Conservation (phyloP, 1,140 invertebrate genomes). For the Monochamus saltuarius region DNA sequence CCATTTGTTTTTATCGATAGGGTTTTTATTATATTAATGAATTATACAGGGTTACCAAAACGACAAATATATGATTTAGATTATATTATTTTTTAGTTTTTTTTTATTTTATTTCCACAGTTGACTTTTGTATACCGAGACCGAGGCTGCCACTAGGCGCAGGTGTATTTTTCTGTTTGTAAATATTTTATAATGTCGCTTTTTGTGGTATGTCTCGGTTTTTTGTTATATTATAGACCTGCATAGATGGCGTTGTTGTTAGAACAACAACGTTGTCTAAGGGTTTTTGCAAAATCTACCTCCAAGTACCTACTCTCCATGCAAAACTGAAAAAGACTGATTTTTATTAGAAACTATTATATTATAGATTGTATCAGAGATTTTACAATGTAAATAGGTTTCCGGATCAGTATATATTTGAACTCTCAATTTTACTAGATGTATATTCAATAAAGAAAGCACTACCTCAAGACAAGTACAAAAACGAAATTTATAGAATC, state of each 20-base stretch:
- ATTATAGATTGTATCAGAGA: too few species aligned
- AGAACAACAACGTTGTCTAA: too few species aligned
- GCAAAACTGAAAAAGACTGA: slow-evolving; percentile 44
- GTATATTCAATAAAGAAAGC: neutral
- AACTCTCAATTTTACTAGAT: too few species aligned
- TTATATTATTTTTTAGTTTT: slow-evolving; percentile 9
- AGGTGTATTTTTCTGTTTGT: slow-evolving; percentile 19
- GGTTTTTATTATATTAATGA: slow-evolving; percentile 10
- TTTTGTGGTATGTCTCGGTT: neutral
- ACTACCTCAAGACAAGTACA: slow-evolving; percentile 25
- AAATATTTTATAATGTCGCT: slow-evolving; percentile 11
- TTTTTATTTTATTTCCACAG: slow-evolving; percentile 7
- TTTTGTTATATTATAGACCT: neutral
- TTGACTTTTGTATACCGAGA: neutral
- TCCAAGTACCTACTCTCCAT: slow-evolving; percentile 31
- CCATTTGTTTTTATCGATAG: slow-evolving; percentile 8
- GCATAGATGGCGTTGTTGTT: neutral
- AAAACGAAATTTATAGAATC: slow-evolving; percentile 7
- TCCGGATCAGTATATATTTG: too few species aligned
- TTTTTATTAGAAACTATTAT: slow-evolving; percentile 42
- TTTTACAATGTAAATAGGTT: too few species aligned
- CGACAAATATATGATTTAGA: neutral
- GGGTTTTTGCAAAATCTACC: slow-evolving; percentile 12
- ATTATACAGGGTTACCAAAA: slow-evolving; percentile 24
- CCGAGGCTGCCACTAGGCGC: neutral